Percentiles rank a stretch among this genome's conserved stretches.
Conservation (phyloP, 2,888 invertebrate species). For the Acleris holmiana region DNA sequence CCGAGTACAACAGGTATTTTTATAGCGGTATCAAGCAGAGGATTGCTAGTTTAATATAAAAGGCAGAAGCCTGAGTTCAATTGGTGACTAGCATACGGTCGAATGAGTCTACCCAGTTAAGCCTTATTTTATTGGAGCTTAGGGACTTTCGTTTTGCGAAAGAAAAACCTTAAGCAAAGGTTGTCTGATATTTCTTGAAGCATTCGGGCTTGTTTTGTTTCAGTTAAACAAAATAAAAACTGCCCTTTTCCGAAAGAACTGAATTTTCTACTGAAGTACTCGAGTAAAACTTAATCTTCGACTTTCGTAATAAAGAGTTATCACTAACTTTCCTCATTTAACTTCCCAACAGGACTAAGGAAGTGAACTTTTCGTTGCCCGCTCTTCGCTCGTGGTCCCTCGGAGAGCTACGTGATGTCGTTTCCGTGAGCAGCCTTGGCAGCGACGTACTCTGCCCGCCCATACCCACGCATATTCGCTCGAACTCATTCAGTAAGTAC, state of each 20-base stretch:
- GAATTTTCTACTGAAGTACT: too few relatives aligned
- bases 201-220: too few relatives aligned
- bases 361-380: conserved; percentile 79
- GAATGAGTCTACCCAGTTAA: not conserved
- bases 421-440: conserved; percentile 72
- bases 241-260: too few relatives aligned
- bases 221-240: too few relatives aligned
- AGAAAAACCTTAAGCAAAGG: too few relatives aligned
- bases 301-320: too few relatives aligned
- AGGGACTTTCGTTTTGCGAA: not conserved
- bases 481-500: conserved; percentile 88
- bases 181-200: too few relatives aligned
- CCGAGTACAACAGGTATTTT: too few relatives aligned
- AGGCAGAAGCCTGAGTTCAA: not conserved
- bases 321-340: not conserved
- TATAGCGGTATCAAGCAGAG: not conserved
- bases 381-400: conserved; percentile 76
- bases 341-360: conserved; percentile 67
- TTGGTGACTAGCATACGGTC: not conserved
- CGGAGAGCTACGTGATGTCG: conserved; percentile 75
- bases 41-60: not conserved
- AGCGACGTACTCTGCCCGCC: conserved; percentile 75
- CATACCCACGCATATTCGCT: conserved; percentile 77
- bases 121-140: not conserved
- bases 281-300: too few relatives aligned